A percentile compares a stretch with the other conserved stretches of the same genome.
These are phyloP conservation scores for Cromileptes altivelis DNA, from an alignment of 2,113 vertebrate species.

Conservation along the genomic window DNA sequence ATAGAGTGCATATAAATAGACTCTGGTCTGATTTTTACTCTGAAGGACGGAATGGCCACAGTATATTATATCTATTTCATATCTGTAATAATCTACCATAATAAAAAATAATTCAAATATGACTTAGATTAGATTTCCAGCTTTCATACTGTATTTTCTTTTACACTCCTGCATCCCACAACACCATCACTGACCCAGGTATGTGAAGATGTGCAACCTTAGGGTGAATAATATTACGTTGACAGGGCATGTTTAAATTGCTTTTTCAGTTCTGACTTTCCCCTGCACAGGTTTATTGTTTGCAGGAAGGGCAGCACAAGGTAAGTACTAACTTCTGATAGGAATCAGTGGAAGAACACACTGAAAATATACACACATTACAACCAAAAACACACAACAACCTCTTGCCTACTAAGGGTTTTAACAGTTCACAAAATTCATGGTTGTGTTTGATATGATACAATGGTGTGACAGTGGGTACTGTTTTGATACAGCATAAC, in stretches of 20 bases:
- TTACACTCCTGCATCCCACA: neutral
- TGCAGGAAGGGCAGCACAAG: neutral
- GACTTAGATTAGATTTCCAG: neutral
- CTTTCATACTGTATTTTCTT: neutral
- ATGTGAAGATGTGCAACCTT: neutral
- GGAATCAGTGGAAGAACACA: neutral
- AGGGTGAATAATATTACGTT: constrained; percentile 26
- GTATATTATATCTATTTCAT: neutral
- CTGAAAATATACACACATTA: neutral
- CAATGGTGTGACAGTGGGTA: too few species aligned
- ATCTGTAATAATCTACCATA: constrained; percentile 6
- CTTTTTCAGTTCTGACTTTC: constrained; percentile 19
- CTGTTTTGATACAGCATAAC: too few species aligned
- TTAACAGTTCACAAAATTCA: neutral
- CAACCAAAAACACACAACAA: too few species aligned
- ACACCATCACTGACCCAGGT: constrained; percentile 4
- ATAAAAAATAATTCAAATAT: constrained; percentile 16
- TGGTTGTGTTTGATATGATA: too few species aligned
- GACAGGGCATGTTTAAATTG: constrained; percentile 46
- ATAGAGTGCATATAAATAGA: constrained; percentile 82
- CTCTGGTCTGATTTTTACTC: constrained; percentile 25
- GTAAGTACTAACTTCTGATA: neutral
- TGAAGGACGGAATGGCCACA: constrained; percentile 23
- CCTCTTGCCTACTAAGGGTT: too few species aligned
- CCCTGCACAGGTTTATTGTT: neutral